A percentile compares a stretch with the other conserved stretches of the same genome.
Evolutionary conservation across 2,113 vertebrate genomes (phyloP).

Genomic region (Clarias gariepinus): DNA sequence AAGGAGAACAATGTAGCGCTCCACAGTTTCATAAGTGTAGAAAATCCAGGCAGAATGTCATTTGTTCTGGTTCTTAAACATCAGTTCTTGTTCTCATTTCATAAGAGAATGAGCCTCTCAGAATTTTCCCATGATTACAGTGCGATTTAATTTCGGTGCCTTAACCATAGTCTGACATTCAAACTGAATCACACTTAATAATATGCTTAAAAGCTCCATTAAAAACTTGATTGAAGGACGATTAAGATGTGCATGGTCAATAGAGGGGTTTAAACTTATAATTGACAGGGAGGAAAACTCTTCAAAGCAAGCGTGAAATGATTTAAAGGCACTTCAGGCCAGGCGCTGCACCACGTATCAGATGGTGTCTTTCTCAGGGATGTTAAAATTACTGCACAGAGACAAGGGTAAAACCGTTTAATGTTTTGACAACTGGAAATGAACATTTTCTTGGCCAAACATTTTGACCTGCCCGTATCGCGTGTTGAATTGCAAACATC

Average conservation of each 20-base stretch:
- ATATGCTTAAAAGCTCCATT: slow-evolving; percentile 19
- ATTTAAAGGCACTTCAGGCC: slow-evolving; percentile 25
- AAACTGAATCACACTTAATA: slow-evolving; percentile 7
- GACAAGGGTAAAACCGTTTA: slow-evolving; percentile 24
- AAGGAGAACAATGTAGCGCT: not conserved
- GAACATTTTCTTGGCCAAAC: slow-evolving; percentile 1
- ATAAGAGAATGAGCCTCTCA: not conserved
- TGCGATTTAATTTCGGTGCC: not conserved
- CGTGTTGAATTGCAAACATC: not conserved
- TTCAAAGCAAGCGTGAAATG: slow-evolving; percentile 34
- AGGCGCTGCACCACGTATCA: not conserved
- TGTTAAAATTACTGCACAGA: not conserved
- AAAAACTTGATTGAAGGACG: slow-evolving; percentile 18
- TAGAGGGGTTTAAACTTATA: slow-evolving; percentile 31
- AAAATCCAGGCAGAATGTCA: not conserved
- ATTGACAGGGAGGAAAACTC: slow-evolving; percentile 28
- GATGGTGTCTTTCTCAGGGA: slow-evolving; percentile 3
- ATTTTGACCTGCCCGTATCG: not conserved
- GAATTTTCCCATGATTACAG: slow-evolving; percentile 9
- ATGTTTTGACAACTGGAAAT: not conserved
- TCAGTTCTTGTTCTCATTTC: not conserved
- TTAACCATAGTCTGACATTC: slow-evolving; percentile 31
- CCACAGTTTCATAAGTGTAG: not conserved
- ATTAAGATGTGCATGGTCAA: slow-evolving; percentile 30
- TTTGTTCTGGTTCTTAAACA: slow-evolving; percentile 8